phyloP scores from a whole-genome alignment of 35 echinoderm and acorn worm genomes.

The Lytechinus variegatus region DNA sequence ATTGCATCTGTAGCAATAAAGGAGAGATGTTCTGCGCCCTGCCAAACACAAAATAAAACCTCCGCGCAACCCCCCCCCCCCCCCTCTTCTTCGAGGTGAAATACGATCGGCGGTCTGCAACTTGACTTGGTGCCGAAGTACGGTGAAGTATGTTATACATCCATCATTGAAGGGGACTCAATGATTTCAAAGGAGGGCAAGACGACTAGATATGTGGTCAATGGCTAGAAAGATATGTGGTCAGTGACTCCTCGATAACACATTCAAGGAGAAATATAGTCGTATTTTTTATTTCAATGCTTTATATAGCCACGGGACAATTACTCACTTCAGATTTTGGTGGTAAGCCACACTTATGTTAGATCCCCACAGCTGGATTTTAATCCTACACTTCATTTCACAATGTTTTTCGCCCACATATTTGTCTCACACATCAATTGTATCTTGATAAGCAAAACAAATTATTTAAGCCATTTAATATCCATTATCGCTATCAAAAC shows the following conservation, averaged over 20 bases:
- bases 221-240: not conserved
- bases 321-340: not conserved
- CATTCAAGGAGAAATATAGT: not conserved
- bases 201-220: not conserved
- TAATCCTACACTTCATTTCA: not conserved
- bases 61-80: not conserved
- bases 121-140: not conserved
- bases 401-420: not conserved
- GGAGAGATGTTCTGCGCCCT: not conserved
- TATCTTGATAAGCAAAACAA: not conserved
- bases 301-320: not conserved
- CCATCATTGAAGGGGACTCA: not conserved
- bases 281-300: not conserved
- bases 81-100: not conserved
- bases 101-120: not conserved
- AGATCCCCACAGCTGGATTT: not conserved
- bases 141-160: slow-evolving; percentile 11
- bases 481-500: not conserved
- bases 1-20: not conserved
- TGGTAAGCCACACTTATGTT: not conserved
- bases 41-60: not conserved
- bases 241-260: not conserved
- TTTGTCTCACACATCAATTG: not conserved
- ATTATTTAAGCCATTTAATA: not conserved
- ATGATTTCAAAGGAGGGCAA: not conserved